Evolutionary conservation across 2,113 vertebrate genomes (phyloP), one percentile per base, ranked within the genome.

Genomic region (Numida meleagris): DNA sequence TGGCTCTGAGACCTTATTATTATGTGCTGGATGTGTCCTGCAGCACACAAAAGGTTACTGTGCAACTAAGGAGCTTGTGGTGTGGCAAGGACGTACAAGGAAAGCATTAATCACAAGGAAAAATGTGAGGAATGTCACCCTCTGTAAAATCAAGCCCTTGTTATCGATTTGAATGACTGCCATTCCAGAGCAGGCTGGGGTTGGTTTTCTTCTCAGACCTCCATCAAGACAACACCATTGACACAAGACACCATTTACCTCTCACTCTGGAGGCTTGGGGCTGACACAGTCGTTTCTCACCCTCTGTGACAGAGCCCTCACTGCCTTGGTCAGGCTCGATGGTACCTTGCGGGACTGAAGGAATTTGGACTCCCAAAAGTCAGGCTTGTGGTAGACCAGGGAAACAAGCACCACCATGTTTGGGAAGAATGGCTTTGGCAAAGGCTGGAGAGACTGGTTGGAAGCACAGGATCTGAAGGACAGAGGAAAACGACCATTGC

Each of bases 111-210:
- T 94, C 93, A 76, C 16, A 1, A 50, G 59, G 74, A 86, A 85
- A 91, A 95, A 96, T 90, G 88, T 45, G 31, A 80, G 90, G 94
- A 93, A 95, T 96, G 92, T 82, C 83, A 82, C 78, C 71, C 90
- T 83, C 91, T 66, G 34, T 75, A 90, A 91, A 94, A 92, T 62
- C 89, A 61, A 74, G 51, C 59, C 66, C 83, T 95, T 94, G 93
- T 93, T 93, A 46, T 27, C 78, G 58, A 77, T 59, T 40, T 91
- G 79, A 87, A 59, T 63, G 86, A 27, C 48, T 40, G 10, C 34
- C 57, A 34, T 58, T 80, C 80, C 59, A 61, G 59, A 3, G 0
- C 29, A 62, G 63, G 8, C 79, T 20, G 21, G 55, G 34, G 1
- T 67, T 45, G n/a, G 15, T 50, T 66, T 65, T 68, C 53, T 33